Conservation (phyloP, 2,113 vertebrate species). For the Tapirus terrestris region DNA sequence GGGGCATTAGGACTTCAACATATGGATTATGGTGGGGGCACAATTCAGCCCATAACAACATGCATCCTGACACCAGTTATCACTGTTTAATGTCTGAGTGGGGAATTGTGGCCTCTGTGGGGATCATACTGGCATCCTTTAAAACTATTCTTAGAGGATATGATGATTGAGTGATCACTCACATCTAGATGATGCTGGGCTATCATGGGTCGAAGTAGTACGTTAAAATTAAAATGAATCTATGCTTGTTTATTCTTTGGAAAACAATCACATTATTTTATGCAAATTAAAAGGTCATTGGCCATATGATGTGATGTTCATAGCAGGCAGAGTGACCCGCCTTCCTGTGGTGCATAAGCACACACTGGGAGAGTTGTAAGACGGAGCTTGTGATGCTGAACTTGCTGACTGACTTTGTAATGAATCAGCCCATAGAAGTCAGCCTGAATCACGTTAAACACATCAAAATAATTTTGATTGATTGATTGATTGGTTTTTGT, state of each 20-base stretch:
- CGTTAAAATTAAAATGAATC: background rate
- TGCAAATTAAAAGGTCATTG: no score
- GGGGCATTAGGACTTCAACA: no score
- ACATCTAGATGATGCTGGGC: background rate
- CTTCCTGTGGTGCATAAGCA: no score
- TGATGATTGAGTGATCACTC: background rate
- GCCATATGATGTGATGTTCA: background rate
- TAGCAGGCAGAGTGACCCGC: background rate
- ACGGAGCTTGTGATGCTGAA: no score
- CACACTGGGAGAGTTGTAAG: background rate
- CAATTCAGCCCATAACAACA: background rate
- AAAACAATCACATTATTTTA: background rate
- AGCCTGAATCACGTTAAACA: background rate
- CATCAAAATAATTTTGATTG: background rate
- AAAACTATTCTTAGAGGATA: background rate
- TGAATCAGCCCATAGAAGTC: background rate
- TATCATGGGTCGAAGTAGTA: background rate
- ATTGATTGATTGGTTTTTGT: no score
- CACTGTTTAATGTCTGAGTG: fast-evolving
- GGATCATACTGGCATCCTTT: no score
- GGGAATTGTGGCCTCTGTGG: background rate
- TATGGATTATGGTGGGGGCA: no score
- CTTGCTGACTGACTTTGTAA: background rate
- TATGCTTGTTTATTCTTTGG: background rate
- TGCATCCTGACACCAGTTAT: no score